These are phyloP conservation scores for Polyommatus iphigenia DNA, from an alignment of 2,888 invertebrate genomes.

Conservation along the genomic window DNA sequence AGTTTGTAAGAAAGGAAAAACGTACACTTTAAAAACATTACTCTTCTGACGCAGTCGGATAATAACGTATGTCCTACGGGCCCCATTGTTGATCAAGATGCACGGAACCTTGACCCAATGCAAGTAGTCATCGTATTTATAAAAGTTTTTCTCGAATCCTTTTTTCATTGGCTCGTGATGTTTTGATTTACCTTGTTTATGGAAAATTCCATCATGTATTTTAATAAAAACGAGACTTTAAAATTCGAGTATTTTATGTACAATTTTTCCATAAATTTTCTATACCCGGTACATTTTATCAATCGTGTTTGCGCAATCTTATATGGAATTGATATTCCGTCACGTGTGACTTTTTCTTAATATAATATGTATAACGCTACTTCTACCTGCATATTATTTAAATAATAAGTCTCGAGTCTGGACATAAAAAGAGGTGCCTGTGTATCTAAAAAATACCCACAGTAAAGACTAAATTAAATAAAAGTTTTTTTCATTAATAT, in stretches of 20 bases:
- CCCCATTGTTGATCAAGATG: conserved; percentile 45
- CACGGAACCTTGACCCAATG: conserved; percentile 58
- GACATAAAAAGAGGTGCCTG: neutral
- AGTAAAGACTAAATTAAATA: no score
- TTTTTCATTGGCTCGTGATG: conserved; percentile 38
- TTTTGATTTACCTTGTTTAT: conserved; percentile 36
- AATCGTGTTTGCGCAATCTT: conserved; percentile 1
- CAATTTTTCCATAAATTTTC: conserved; percentile 22
- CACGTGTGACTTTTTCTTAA: conserved; percentile 22
- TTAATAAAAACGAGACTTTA: conserved; percentile 25
- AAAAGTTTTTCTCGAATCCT: conserved; percentile 41
- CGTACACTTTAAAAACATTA: neutral
- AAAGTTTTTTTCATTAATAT: no score
- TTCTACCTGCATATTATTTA: neutral
- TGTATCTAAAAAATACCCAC: no score
- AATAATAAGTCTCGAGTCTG: neutral
- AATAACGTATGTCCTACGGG: neutral
- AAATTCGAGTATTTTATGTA: conserved; percentile 16
- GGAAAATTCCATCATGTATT: conserved; percentile 30
- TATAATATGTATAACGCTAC: neutral
- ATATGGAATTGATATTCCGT: neutral
- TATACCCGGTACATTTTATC: neutral
- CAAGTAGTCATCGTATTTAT: conserved; percentile 51
- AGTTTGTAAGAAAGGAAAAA: neutral
- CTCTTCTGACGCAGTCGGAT: neutral